These are phyloP conservation scores for Gymnothorax javanicus DNA, from an alignment of 2,797 vertebrate genomes.

Conservation along the genomic window DNA sequence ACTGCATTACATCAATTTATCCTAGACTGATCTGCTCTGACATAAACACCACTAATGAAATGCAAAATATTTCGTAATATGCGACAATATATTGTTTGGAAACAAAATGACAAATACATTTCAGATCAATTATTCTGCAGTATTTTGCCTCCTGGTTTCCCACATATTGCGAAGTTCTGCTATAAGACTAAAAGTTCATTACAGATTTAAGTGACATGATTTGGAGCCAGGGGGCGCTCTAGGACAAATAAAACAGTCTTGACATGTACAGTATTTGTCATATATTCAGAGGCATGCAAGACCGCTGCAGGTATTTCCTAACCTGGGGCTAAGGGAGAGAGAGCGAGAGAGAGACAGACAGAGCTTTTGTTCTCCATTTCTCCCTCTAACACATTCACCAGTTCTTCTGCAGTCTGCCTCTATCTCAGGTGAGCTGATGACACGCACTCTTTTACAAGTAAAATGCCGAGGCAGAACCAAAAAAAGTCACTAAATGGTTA, in stretches of 20 bases:
- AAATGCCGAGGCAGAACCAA: background rate
- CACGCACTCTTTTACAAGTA: background rate
- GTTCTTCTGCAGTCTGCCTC: background rate
- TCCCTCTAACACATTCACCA: background rate
- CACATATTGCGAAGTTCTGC: too few species aligned
- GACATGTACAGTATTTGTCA: too few species aligned
- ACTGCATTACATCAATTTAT: too few species aligned
- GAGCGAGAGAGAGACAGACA: background rate
- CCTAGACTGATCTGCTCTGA: too few species aligned
- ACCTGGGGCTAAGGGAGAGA: constrained; percentile 38
- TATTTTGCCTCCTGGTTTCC: too few species aligned
- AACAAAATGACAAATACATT: too few species aligned
- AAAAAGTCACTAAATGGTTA: background rate
- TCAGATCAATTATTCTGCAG: too few species aligned
- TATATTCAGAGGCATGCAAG: too few species aligned
- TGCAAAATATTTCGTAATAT: too few species aligned
- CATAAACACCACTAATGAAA: too few species aligned
- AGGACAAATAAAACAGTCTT: background rate
- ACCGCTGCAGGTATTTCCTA: background rate
- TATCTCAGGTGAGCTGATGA: background rate
- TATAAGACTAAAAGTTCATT: background rate
- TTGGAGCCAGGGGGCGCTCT: background rate
- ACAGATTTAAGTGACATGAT: background rate
- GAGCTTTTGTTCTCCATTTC: background rate
- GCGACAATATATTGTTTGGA: too few species aligned